phyloP scores from a whole-genome alignment of 2,113 vertebrate genomes.

The Colius striatus region DNA sequence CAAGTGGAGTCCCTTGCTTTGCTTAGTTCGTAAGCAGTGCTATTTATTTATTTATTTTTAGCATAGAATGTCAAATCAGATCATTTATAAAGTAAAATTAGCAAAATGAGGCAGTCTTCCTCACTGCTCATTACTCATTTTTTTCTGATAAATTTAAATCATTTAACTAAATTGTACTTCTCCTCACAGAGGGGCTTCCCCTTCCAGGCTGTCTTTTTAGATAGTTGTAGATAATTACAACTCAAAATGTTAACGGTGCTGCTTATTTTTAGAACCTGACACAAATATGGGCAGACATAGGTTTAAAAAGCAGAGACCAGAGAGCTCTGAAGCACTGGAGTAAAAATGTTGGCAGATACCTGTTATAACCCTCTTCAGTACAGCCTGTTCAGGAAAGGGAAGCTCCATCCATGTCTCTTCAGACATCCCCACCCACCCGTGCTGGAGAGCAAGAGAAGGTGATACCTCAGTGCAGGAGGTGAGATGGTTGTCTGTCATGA shows the following conservation, averaged over 20 bases:
- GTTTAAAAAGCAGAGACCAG: not conserved
- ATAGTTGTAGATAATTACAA: slow-evolving; percentile 61
- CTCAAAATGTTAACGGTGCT: slow-evolving; percentile 24
- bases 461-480: not conserved
- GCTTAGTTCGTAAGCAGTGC: slow-evolving; percentile 34
- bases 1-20: not conserved
- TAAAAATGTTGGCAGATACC: not conserved
- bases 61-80: slow-evolving; percentile 60
- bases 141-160: slow-evolving; percentile 68
- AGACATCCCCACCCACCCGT: not conserved
- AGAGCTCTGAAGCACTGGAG: not conserved
- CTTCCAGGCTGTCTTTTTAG: slow-evolving; percentile 39
- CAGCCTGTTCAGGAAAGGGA: not conserved
- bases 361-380: not conserved
- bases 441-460: not conserved
- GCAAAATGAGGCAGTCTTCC: slow-evolving; percentile 45
- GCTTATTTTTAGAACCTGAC: slow-evolving; percentile 31
- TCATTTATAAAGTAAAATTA: slow-evolving; percentile 59
- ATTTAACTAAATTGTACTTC: slow-evolving; percentile 25
- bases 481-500: not conserved
- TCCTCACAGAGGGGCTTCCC: slow-evolving; percentile 46
- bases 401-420: not conserved
- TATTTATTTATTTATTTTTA: slow-evolving; percentile 23
- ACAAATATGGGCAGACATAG: not conserved
- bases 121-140: slow-evolving; percentile 64